phyloP scores from a whole-genome alignment of 1,140 invertebrate species.

The Scaptodrosophila lebanonensis region DNA sequence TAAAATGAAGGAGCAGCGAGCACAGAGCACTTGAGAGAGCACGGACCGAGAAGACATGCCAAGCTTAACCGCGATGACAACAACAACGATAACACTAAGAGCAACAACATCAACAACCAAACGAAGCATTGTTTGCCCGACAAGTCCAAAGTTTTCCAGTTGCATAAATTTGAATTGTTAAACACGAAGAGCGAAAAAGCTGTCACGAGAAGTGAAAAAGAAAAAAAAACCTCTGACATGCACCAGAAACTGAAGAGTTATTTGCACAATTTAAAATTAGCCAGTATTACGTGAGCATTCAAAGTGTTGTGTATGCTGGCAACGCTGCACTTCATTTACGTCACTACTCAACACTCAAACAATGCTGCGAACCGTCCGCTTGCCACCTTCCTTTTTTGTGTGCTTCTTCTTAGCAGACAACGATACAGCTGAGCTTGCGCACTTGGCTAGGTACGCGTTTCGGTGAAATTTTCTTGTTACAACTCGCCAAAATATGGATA shows the following conservation, averaged over 20 bases:
- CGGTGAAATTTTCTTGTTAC: too few species aligned
- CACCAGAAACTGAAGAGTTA: constrained; percentile 13
- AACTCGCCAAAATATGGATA: constrained; percentile 9
- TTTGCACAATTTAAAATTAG: constrained; percentile 1
- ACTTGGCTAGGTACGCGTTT: constrained; percentile 23
- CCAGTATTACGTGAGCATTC: too few species aligned
- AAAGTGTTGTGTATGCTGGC: too few species aligned
- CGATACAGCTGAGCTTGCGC: too few species aligned
- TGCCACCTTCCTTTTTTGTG: too few species aligned
- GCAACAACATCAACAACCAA: constrained; percentile 13
- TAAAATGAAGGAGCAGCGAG: constrained; percentile 63
- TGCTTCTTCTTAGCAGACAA: too few species aligned
- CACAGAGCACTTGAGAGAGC: constrained; percentile 45
- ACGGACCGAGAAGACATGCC: constrained; percentile 11
- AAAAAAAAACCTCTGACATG: constrained; percentile 39
- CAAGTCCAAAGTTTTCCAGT: constrained; percentile 42
- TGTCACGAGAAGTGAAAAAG: constrained; percentile 60
- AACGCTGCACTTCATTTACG: too few species aligned
- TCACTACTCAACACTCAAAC: too few species aligned
- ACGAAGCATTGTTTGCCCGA: constrained; percentile 34
- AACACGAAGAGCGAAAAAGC: constrained; percentile 68
- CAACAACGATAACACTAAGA: constrained; percentile 33
- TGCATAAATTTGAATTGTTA: constrained; percentile 72
- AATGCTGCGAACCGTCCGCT: too few species aligned
- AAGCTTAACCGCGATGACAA: constrained; percentile 40